Evolutionary conservation across 2,888 invertebrate genomes (phyloP), one percentile per base, ranked within the genome.

Genomic region (Actias luna): DNA sequence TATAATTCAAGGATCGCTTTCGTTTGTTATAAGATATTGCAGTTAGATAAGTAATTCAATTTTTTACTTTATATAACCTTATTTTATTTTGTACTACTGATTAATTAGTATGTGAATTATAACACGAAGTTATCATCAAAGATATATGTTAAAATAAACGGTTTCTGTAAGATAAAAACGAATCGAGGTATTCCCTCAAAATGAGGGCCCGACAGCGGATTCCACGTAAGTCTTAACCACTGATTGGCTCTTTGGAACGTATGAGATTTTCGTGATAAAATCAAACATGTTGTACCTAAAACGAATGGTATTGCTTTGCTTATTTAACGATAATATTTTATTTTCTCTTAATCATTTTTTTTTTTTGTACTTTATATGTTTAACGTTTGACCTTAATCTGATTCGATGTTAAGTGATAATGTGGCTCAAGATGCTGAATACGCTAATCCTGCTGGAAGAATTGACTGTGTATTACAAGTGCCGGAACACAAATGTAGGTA

Each of bases 101-200:
- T 18, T 25, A 50, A 50, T 22, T 22, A 25, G 46, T 50, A 25
- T 8, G 7, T 25, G 25, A 12, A 16, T 39, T 16, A 16, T 2
- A 39, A 12, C 22, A 22, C 1, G 8, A 25, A 50, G 22, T 25
- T 22, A 12, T 50, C 25, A 12, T 12, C 46, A 12, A 25, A 0
- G 12, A 50, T 25, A 50, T 50, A 10, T 25, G 46, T 50, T 22
- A 22, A 22, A 50, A 25, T 50, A 25, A 25, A 50, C 12, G 46
- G 10, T 16, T 50, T 25, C 22, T 50, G 25, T 14, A 18, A 46
- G 46, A 14, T 50, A 50, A 50, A 39, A 50, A 25, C 12, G 5
- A 50, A 50, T 25, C 22, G 46, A 50, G 46, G 12, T 50, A 50
- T 50, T 50, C 25, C 46, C 46, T 18, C 46, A 46, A 46, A 46